Base-by-base conservation (phyloP, 2,888 invertebrate genomes). In the Nematopogon swammerdamellus region DNA sequence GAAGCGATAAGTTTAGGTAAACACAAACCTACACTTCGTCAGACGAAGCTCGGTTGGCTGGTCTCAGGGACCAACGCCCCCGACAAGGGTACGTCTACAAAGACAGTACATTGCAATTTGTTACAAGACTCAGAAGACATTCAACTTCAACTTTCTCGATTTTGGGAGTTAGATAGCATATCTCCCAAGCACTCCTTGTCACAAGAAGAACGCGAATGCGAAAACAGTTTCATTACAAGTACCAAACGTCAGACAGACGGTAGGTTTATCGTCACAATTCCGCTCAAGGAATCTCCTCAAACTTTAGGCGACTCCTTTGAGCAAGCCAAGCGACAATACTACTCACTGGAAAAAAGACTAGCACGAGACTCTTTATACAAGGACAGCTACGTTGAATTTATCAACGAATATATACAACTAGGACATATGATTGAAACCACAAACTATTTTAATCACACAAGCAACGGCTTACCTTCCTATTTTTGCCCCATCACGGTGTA, bases 401-500 rank as follows among this genome's bases (percentile, higher is more conserved):
- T 50, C 16, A 25, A 20, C 6, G 50, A 50, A 29, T 50, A 50
- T 29, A 29, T 44, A 16, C 11, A 16, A 46, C 43, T n/a, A 11
- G 47, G 45, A 30, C 50, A 42, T 49, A 50, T 44, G 42, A 19
- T 1, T 44, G 44, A 49, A 46, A 46, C 29, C 17, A 45, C n/a
- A 36, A 8, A 36, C 25, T 25, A 25, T n/a, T n/a, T n/a, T n/a
- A n/a, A n/a, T n/a, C n/a, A 8, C 36, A 36, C 8, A 36, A 36
- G 4, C 36, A 36, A 36, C 11, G 3, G 11, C 36, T 18, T 8
- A 2, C 42, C 36, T 2, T n/a, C 18, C 3, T 48, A 46, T 18
- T 51, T 19, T 17, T 18, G 48, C 50, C 54, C 4, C 53, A 54
- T 47, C 50, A 53, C 42, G 51, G 51, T n/a, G 49, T 52, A 2